Conservation (phyloP, 2,113 vertebrate genomes). For the Chaetodon auriga region DNA sequence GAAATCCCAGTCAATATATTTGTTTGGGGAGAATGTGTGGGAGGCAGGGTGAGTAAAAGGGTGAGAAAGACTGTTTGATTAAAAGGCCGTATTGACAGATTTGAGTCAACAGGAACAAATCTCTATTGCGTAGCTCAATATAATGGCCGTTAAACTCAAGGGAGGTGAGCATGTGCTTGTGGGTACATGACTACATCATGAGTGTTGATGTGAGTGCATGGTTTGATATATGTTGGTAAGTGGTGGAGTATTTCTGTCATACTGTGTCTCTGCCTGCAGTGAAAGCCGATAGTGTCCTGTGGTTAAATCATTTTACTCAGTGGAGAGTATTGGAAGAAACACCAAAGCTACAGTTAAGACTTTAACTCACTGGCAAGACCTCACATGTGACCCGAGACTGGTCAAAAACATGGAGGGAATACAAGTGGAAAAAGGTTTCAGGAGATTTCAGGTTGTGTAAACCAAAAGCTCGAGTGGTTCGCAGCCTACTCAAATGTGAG, state of each 20-base stretch:
- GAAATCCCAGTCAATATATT: slow-evolving; percentile 65
- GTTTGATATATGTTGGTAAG: slow-evolving; percentile 64
- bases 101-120: slow-evolving; percentile 64
- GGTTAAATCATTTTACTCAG: slow-evolving; percentile 72
- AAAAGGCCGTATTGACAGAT: slow-evolving; percentile 61
- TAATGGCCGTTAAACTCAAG: slow-evolving; percentile 22
- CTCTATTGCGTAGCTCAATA: slow-evolving; percentile 33
- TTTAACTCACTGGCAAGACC: slow-evolving; percentile 57
- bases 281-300: slow-evolving; percentile 72
- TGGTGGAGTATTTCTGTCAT: slow-evolving; percentile 54
- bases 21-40: slow-evolving; percentile 55
- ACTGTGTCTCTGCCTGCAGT: slow-evolving; percentile 53
- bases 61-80: slow-evolving; percentile 54
- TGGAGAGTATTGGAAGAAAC: slow-evolving; percentile 67
- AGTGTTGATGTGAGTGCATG: slow-evolving; percentile 50
- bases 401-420: slow-evolving; percentile 18
- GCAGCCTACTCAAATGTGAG: background rate
- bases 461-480: slow-evolving; percentile 7
- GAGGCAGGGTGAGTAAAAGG: slow-evolving; percentile 27
- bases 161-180: slow-evolving; percentile 30
- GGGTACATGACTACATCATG: slow-evolving; percentile 21
- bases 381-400: slow-evolving; percentile 45
- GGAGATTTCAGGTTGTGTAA: slow-evolving; percentile 32
- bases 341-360: slow-evolving; percentile 60
- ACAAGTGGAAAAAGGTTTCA: slow-evolving; percentile 31